Conservation (phyloP, 2,888 invertebrate species). For the Dolichomitus sp. region DNA sequence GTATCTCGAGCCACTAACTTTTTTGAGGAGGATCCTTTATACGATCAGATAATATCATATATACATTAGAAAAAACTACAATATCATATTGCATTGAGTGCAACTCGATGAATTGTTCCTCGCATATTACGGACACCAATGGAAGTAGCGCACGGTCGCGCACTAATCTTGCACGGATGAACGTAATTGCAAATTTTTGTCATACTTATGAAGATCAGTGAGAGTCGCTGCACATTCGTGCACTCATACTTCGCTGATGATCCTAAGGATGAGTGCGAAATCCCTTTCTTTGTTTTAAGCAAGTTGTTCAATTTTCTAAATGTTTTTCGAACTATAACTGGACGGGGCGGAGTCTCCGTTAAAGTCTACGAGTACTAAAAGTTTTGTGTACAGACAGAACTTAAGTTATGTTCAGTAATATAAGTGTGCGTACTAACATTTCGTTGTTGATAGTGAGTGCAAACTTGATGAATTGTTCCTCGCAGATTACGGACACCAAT, state of each 20-base stretch:
- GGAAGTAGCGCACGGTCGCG: background rate
- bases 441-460: constrained; percentile 1
- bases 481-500: constrained; percentile 12
- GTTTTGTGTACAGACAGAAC: background rate
- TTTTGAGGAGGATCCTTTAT: no score
- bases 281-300: constrained; percentile 4
- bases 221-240: background rate
- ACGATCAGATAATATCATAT: no score
- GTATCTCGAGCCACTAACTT: no score
- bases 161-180: no score
- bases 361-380: background rate
- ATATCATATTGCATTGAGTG: no score
- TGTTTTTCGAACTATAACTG: constrained; percentile 6
- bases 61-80: no score
- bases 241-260: background rate
- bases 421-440: constrained; percentile 1
- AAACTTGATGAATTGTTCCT: constrained; percentile 10
- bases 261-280: background rate
- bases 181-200: no score
- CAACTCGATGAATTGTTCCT: background rate
- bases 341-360: background rate
- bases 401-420: background rate
- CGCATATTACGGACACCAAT: background rate
- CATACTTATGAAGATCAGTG: background rate
- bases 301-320: constrained; percentile 1